Evolutionary conservation across 2,888 invertebrate species (phyloP).

Genomic region (Chrysolina oricalcia): DNA sequence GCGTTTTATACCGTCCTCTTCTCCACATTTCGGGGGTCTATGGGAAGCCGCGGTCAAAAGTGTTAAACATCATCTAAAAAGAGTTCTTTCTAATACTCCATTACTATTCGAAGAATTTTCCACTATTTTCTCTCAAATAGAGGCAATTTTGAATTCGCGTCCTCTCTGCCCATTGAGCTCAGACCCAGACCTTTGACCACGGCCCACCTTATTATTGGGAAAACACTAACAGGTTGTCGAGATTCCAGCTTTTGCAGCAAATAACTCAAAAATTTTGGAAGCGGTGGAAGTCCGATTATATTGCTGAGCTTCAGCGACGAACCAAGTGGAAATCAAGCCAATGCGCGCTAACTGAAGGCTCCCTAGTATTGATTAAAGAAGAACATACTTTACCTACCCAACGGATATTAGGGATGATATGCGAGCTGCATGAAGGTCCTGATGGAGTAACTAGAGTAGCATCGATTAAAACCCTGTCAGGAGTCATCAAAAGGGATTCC

Average conservation of each 20-base stretch:
- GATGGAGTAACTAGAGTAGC: conserved; percentile 46
- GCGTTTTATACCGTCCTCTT: too few relatives aligned
- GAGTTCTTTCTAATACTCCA: background rate
- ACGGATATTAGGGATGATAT: conserved; percentile 8
- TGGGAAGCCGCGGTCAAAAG: too few relatives aligned
- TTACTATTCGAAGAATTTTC: conserved; percentile 57
- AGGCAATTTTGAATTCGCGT: conserved; percentile 58
- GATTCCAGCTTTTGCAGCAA: too few relatives aligned
- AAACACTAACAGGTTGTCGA: conserved; percentile 37
- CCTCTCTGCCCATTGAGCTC: conserved; percentile 51
- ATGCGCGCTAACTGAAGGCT: too few relatives aligned
- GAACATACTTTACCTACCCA: background rate
- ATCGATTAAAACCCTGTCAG: too few relatives aligned
- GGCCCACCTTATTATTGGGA: conserved; percentile 43
- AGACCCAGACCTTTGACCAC: conserved; percentile 45
- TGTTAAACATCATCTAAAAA: background rate
- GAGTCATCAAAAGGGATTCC: too few relatives aligned
- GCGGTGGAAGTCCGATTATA: conserved; percentile 30
- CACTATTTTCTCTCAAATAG: conserved; percentile 54
- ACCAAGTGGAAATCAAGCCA: too few relatives aligned
- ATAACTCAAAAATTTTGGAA: conserved; percentile 30
- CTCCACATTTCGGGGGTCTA: too few relatives aligned
- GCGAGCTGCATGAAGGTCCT: conserved; percentile 30
- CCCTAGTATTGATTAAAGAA: too few relatives aligned
- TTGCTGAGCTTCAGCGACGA: conserved; percentile 28